phyloP scores from a whole-genome alignment of 1,140 invertebrate genomes.

The Brachionus calyciflorus region DNA sequence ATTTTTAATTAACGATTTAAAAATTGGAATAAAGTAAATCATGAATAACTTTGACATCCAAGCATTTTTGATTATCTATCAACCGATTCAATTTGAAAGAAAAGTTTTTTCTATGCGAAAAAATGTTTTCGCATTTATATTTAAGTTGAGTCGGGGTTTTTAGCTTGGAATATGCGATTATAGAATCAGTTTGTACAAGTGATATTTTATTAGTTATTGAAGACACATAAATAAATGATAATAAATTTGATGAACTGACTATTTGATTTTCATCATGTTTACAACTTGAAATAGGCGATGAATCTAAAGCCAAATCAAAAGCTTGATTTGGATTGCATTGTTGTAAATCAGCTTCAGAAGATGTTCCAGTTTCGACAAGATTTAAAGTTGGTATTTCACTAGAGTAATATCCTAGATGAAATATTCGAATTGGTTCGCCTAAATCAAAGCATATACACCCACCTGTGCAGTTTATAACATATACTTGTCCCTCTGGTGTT shows the following conservation, averaged over 20 bases:
- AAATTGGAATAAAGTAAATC: background rate
- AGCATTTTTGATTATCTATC: background rate
- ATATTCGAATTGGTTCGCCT: constrained; percentile 37
- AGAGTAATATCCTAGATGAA: constrained; percentile 20
- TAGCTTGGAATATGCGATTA: constrained; percentile 7
- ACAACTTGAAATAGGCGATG: background rate
- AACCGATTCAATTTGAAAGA: constrained; percentile 3
- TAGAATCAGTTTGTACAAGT: constrained; percentile 11
- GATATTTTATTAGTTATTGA: constrained; percentile 31
- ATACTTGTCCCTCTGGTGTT: constrained; percentile 20
- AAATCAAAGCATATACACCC: constrained; percentile 22
- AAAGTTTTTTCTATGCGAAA: constrained; percentile 38
- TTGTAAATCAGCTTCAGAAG: constrained; percentile 6
- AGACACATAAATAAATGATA: constrained; percentile 25
- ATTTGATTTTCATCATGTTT: constrained; percentile 10
- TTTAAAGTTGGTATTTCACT: constrained; percentile 20
- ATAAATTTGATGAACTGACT: background rate
- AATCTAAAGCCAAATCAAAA: constrained; percentile 10
- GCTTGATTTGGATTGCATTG: constrained; percentile 4
- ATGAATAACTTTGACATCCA: background rate
- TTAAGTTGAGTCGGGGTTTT: background rate
- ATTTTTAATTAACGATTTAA: no score
- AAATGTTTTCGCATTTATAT: constrained; percentile 31
- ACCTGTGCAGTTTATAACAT: constrained; percentile 1
- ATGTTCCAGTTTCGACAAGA: constrained; percentile 20